Percentiles rank a stretch among this genome's conserved stretches.
Conservation (phyloP, 2,888 invertebrate genomes). For the Chrysolina haemoptera region DNA sequence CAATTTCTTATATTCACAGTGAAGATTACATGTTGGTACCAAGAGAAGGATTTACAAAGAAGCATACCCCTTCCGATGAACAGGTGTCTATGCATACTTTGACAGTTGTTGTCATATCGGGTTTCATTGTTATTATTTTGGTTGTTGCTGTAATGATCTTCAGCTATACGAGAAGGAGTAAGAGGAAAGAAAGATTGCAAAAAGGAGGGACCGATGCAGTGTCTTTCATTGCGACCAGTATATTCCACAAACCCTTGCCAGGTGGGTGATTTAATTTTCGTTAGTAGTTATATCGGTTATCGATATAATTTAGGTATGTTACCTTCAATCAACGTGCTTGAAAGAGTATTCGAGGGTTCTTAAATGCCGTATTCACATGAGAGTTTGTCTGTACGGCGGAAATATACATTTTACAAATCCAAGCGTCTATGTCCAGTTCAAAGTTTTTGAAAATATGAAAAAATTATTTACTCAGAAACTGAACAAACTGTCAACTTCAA, state of each 20-base stretch:
- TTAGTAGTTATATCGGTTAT: background rate
- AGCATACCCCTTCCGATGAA: slow-evolving; percentile 14
- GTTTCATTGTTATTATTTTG: slow-evolving; percentile 72
- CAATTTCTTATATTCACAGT: background rate
- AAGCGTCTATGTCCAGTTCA: too few relatives aligned
- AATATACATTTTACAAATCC: too few relatives aligned
- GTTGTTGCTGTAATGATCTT: slow-evolving; percentile 69
- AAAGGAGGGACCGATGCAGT: slow-evolving; percentile 69
- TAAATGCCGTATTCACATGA: too few relatives aligned
- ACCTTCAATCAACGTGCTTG: too few relatives aligned
- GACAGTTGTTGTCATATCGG: slow-evolving; percentile 71
- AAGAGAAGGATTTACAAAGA: slow-evolving; percentile 34
- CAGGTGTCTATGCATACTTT: slow-evolving; percentile 67
- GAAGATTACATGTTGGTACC: slow-evolving; percentile 5
- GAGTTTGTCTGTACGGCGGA: too few relatives aligned
- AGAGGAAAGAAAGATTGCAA: slow-evolving; percentile 65
- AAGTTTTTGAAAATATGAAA: too few relatives aligned
- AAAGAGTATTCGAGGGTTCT: too few relatives aligned
- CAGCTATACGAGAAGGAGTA: slow-evolving; percentile 64
- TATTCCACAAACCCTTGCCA: slow-evolving; percentile 74
- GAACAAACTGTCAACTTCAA: too few relatives aligned
- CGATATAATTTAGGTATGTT: too few relatives aligned
- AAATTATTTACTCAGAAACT: too few relatives aligned
- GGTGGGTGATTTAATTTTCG: slow-evolving; percentile 64
- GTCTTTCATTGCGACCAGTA: slow-evolving; percentile 71